These are phyloP conservation scores for Crossocerus cetratus DNA, from an alignment of 2,888 invertebrate species.

Conservation along the genomic window DNA sequence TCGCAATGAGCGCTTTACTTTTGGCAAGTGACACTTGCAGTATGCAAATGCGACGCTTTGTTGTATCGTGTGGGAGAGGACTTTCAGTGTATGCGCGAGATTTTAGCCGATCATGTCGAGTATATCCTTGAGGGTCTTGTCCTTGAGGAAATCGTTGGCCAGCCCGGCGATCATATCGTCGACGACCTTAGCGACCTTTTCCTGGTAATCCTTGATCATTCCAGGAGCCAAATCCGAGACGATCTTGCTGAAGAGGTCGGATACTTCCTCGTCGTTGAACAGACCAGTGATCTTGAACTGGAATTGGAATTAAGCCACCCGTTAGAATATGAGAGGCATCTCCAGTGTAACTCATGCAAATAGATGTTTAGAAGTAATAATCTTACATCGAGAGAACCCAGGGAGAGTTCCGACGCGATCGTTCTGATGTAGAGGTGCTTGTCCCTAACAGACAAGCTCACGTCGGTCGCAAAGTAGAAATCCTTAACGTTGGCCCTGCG, in stretches of 20 bases:
- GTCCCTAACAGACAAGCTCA: background rate
- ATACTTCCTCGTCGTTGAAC: conserved; percentile 53
- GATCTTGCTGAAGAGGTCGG: conserved; percentile 49
- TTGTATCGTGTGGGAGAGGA: too few relatives aligned
- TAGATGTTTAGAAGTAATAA: background rate
- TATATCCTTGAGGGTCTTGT: conserved; percentile 41
- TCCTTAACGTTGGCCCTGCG: conserved; percentile 12
- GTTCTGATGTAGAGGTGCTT: conserved; percentile 11
- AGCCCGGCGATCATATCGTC: conserved; percentile 2
- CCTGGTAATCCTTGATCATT: conserved; percentile 55
- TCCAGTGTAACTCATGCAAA: background rate
- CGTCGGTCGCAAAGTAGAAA: background rate
- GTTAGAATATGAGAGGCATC: background rate
- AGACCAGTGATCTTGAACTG: conserved; percentile 58
- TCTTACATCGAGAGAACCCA: conserved; percentile 47
- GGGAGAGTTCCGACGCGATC: background rate
- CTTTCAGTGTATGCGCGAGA: too few relatives aligned
- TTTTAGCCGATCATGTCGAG: conserved; percentile 12
- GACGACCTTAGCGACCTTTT: conserved; percentile 14
- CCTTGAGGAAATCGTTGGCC: conserved; percentile 42
- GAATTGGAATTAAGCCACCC: background rate
- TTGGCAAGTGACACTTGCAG: too few relatives aligned
- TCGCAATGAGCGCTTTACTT: too few relatives aligned
- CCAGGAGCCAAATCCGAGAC: conserved; percentile 55
- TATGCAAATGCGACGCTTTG: too few relatives aligned